Evolutionary conservation across 2,888 invertebrate genomes (phyloP).

Genomic region (Cheiracanthium punctorium): DNA sequence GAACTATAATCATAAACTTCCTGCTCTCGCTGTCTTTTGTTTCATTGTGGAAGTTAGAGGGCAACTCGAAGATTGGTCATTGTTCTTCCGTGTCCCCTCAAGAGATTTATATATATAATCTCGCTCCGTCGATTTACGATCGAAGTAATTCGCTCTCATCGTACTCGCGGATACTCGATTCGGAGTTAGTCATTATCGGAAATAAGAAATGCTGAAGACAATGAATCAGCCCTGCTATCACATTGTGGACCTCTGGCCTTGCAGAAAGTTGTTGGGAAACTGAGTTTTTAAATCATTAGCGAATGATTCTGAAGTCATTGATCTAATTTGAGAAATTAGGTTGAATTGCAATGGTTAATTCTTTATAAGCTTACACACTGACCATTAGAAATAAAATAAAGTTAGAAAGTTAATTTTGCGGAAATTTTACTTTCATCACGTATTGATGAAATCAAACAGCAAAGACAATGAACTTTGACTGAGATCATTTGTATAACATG

Average conservation of each 20-base stretch:
- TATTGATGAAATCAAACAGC: too few relatives aligned
- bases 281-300: too few relatives aligned
- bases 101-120: too few relatives aligned
- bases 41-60: neutral
- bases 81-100: neutral
- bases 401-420: too few relatives aligned
- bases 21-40: neutral
- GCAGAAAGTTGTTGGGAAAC: neutral
- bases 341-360: too few relatives aligned
- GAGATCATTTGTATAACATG: too few relatives aligned
- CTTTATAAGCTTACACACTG: too few relatives aligned
- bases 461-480: too few relatives aligned
- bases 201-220: neutral
- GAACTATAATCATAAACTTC: slow-evolving; percentile 1
- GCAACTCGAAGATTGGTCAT: neutral
- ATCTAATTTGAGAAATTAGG: too few relatives aligned
- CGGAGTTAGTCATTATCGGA: neutral
- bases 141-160: neutral
- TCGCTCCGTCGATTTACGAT: neutral
- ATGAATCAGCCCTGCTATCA: neutral
- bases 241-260: neutral
- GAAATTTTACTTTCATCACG: too few relatives aligned
- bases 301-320: too few relatives aligned
- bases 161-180: neutral
- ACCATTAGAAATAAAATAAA: too few relatives aligned